Evolutionary conservation across 2,797 vertebrate species (phyloP).

Genomic region (Orientallactaga sibirica): DNA sequence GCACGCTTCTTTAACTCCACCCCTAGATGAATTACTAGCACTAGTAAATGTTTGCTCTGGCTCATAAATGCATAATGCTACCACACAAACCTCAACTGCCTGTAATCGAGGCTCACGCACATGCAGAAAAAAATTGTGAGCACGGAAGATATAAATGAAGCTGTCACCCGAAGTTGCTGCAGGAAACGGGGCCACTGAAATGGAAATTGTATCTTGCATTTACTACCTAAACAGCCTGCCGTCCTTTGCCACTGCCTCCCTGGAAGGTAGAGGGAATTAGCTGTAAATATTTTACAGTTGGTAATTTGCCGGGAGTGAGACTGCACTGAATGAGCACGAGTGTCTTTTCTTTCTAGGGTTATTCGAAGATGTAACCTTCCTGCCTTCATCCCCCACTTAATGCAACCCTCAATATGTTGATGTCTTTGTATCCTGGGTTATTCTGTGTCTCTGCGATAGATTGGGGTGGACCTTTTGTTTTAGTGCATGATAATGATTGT

Average conservation of each 20-base stretch:
- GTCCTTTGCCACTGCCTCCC: constrained; percentile 42
- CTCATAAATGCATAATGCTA: constrained; percentile 68
- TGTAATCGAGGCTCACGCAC: neutral
- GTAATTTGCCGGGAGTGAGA: constrained; percentile 67
- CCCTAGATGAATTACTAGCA: constrained; percentile 46
- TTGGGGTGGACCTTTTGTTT: neutral
- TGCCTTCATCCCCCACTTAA: neutral
- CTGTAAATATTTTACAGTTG: constrained; percentile 77
- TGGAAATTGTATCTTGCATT: constrained; percentile 59
- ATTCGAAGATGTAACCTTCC: constrained; percentile 37
- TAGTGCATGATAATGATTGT: neutral
- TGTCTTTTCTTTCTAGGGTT: constrained; percentile 25
- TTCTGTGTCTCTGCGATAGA: neutral
- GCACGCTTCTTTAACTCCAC: neutral
- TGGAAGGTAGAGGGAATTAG: constrained; percentile 67
- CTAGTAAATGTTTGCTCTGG: constrained; percentile 67
- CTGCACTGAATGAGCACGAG: fast-evolving
- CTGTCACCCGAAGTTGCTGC: constrained; percentile 54
- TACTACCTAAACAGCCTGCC: constrained; percentile 50
- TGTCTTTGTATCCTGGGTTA: neutral
- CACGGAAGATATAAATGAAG: constrained; percentile 49
- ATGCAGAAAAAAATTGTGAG: constrained; percentile 29
- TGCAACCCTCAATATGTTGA: neutral
- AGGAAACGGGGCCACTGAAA: constrained; percentile 29
- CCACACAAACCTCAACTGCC: constrained; percentile 69